A percentile compares a stretch with the other conserved stretches of the same genome.
These are phyloP conservation scores for Goniozus legneri DNA, from an alignment of 1,140 invertebrate genomes.

Conservation along the genomic window DNA sequence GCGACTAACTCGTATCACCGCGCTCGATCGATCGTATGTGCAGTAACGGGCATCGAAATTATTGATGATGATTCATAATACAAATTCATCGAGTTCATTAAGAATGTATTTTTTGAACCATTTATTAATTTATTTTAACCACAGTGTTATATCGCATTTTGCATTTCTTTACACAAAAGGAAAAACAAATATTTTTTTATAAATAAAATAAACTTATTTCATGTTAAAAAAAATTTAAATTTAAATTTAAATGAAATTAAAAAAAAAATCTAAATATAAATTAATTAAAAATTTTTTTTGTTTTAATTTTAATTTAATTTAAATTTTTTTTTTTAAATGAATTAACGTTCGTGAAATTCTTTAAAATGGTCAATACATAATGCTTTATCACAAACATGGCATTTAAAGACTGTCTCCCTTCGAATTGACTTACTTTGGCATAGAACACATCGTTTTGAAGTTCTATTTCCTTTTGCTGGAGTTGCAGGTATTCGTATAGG, in stretches of 20 bases:
- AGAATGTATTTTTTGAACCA: slow-evolving; percentile 1
- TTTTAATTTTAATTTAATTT: too few relatives aligned
- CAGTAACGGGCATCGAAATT: not conserved
- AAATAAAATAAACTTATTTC: not conserved
- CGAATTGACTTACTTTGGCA: slow-evolving; percentile 11
- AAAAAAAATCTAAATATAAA: too few relatives aligned
- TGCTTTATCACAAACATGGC: slow-evolving; percentile 3
- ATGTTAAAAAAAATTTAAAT: too few relatives aligned
- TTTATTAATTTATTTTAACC: too few relatives aligned
- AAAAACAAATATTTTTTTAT: not conserved
- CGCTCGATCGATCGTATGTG: slow-evolving; percentile 2
- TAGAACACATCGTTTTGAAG: slow-evolving; percentile 12
- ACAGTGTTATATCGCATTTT: slow-evolving; percentile 1
- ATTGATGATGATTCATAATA: too few relatives aligned
- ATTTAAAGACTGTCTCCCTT: slow-evolving; percentile 7
- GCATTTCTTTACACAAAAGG: slow-evolving; percentile 1
- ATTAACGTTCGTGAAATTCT: too few relatives aligned
- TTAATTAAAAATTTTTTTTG: too few relatives aligned
- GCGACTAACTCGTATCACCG: not conserved
- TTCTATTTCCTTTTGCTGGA: slow-evolving; percentile 11
- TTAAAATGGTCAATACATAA: slow-evolving; percentile 9
- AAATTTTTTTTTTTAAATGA: too few relatives aligned
- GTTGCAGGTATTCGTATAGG: slow-evolving; percentile 13
- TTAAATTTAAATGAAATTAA: too few relatives aligned
- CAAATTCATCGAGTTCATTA: slow-evolving; percentile 1